A percentile compares a stretch with the other conserved stretches of the same genome.
Evolutionary conservation across 2,888 invertebrate genomes (phyloP).

Genomic region (Ypsolopha scabrella): DNA sequence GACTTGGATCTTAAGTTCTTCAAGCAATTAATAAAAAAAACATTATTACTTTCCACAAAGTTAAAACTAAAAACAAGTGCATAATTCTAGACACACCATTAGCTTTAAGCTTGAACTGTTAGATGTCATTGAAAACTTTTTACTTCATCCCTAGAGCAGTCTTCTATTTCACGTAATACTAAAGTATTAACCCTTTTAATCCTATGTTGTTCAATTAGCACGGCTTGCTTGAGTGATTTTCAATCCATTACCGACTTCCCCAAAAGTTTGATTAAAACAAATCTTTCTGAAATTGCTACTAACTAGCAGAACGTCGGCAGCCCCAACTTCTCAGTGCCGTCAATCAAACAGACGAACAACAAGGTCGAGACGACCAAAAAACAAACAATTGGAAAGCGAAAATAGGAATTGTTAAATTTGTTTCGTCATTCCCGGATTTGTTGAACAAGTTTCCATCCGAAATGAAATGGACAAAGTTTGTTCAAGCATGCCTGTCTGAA

Average conservation of each 20-base stretch:
- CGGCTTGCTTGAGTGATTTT: neutral
- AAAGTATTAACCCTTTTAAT: no score
- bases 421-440: slow-evolving; percentile 30
- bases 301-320: slow-evolving; percentile 24
- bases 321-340: slow-evolving; percentile 26
- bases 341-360: slow-evolving; percentile 27
- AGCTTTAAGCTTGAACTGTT: no score
- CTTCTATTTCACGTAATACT: no score
- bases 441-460: slow-evolving; percentile 22
- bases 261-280: slow-evolving; percentile 2
- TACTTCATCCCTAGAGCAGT: no score
- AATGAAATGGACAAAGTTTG: slow-evolving; percentile 19
- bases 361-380: slow-evolving; percentile 12
- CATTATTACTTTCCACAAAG: no score
- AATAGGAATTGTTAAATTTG: slow-evolving; percentile 31
- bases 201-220: neutral
- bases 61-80: no score
- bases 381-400: slow-evolving; percentile 31
- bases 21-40: no score
- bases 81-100: no score
- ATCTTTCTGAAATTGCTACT: slow-evolving; percentile 15
- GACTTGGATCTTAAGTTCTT: no score
- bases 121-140: no score
- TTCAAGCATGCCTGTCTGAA: slow-evolving; percentile 6
- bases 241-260: neutral